These are phyloP conservation scores for Hemiprocne comata DNA, from an alignment of 2,113 vertebrate species.

Conservation along the genomic window DNA sequence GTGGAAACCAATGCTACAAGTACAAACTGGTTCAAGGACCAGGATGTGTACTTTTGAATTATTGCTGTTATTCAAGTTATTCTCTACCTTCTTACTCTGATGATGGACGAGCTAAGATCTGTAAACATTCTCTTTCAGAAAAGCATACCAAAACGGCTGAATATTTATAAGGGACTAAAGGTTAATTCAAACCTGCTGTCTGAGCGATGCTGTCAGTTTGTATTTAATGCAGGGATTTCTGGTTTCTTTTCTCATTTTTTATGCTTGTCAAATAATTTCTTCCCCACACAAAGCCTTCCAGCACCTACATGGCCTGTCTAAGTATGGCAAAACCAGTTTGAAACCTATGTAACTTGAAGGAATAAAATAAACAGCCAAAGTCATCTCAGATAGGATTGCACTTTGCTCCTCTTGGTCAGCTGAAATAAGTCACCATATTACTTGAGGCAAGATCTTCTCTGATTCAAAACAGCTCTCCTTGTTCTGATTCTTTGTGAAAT, in stretches of 20 bases:
- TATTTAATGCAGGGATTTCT: slow-evolving; percentile 23
- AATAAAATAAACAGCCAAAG: neutral
- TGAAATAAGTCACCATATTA: neutral
- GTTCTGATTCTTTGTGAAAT: neutral
- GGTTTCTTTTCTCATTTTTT: slow-evolving; percentile 2
- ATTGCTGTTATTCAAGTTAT: neutral
- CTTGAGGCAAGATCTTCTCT: neutral
- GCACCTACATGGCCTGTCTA: neutral
- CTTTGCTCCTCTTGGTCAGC: neutral
- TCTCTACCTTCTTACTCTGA: neutral
- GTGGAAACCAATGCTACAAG: neutral
- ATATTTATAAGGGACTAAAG: slow-evolving; percentile 14
- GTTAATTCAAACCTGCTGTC: slow-evolving; percentile 20
- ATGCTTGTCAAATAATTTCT: slow-evolving; percentile 38
- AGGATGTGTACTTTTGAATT: neutral
- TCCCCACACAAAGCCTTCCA: neutral
- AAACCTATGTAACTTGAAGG: neutral
- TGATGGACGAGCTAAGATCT: neutral
- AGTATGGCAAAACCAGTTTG: neutral
- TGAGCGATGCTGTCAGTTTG: slow-evolving; percentile 36
- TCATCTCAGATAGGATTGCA: neutral
- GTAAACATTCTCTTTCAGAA: slow-evolving; percentile 11
- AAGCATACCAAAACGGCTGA: neutral
- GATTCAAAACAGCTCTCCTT: neutral
- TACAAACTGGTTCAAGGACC: neutral